Evolutionary conservation across 2,888 invertebrate species (phyloP).

Genomic region (Spicauda simplicius): DNA sequence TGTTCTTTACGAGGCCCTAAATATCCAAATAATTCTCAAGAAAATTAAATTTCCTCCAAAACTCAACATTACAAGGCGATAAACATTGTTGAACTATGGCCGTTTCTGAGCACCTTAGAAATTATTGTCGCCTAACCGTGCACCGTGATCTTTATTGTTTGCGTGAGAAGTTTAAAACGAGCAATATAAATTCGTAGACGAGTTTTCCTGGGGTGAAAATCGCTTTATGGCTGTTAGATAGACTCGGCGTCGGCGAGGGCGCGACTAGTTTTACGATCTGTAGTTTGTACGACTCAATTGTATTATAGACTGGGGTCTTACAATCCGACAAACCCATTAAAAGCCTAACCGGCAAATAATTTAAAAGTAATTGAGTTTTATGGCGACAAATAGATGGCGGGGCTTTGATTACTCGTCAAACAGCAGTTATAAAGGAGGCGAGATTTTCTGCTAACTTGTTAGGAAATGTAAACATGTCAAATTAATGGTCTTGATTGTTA

Average conservation of each 20-base stretch:
- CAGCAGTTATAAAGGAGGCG: constrained; percentile 12
- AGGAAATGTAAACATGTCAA: not conserved
- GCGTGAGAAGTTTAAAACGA: constrained; percentile 28
- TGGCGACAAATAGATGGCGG: constrained; percentile 34
- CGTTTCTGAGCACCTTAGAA: constrained; percentile 14
- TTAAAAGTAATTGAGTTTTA: constrained; percentile 37
- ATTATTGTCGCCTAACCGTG: constrained; percentile 9
- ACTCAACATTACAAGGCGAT: constrained; percentile 10
- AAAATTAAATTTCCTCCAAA: constrained; percentile 2
- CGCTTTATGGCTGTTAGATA: constrained; percentile 33
- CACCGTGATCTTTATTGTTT: constrained; percentile 31
- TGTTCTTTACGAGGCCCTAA: not conserved
- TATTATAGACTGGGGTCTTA: constrained; percentile 26
- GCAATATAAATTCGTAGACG: constrained; percentile 21
- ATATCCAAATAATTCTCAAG: not conserved
- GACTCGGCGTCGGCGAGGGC: constrained; percentile 15
- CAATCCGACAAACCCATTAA: constrained; percentile 17
- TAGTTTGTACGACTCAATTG: constrained; percentile 38
- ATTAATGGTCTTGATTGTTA: no score
- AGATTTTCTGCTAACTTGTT: not conserved
- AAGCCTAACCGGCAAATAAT: constrained; percentile 35
- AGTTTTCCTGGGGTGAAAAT: constrained; percentile 27
- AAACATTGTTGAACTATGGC: constrained; percentile 26
- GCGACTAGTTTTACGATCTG: constrained; percentile 31
- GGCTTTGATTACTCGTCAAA: constrained; percentile 30